Base-by-base conservation (phyloP, 1,140 invertebrate genomes). In the Drosophila subpulchrella region DNA sequence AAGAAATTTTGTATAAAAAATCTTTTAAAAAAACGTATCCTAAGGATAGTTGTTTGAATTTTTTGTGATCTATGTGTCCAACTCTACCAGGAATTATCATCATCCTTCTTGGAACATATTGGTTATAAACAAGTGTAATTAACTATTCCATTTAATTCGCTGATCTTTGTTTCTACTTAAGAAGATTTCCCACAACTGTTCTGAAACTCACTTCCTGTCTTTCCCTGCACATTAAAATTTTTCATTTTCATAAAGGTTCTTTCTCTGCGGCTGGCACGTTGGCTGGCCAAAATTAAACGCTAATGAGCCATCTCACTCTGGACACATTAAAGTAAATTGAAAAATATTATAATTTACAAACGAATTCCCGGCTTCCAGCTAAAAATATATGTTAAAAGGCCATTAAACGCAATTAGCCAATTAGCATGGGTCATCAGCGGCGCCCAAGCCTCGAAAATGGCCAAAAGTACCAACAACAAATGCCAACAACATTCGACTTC, bases 351-450 rank as follows among this genome's bases (percentile, higher is more conserved):
- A 78, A 75, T 78, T 66, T 54, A 75, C 66, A 62, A 51, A 78
- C 71, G 63, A 62, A 86, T 60, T 75, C 57, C 34, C 47, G 71
- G 68, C 56, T 76, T 42, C 71, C 60, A 71, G 47, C 54, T 62
- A 75, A 68, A 77, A 72, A 66, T 77, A 73, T 85, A 66, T 88
- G 82, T 74, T 82, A 77, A 88, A 76, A 84, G 76, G 80, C 77
- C 77, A 88, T 88, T 88, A 89, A 83, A 83, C 73, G 76, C 84
- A 89, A 89, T 88, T 88, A 88, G 73, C 83, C 83, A 88, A 89
- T 88, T 88, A 88, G 83, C 84, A 77, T 88, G 79, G 84, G 79
- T 70, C 83, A 88, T 79, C 83, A 79, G 74, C 55, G 62, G 54
- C 42, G 50, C 57, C 58, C 55, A 34, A 50, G 57, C 53, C 47